Conservation (phyloP, 2,797 vertebrate species). For the Nannoperca obscura region DNA sequence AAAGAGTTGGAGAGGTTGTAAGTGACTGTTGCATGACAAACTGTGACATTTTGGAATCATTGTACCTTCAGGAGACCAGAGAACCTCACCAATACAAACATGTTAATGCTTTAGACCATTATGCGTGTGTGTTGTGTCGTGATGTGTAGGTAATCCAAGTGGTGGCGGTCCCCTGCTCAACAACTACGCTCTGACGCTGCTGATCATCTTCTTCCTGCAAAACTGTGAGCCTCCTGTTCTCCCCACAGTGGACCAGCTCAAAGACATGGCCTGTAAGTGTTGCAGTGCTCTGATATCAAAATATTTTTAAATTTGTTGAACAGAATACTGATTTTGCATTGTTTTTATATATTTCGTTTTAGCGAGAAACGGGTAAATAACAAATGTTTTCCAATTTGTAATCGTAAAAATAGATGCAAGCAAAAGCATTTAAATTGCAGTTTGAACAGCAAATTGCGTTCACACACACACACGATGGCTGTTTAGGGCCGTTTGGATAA, state of each 20-base stretch:
- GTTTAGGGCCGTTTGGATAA: no score
- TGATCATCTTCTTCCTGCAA: constrained; percentile 93
- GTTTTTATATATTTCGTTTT: no score
- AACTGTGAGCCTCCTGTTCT: constrained; percentile 89
- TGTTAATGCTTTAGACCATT: no score
- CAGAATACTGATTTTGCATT: no score
- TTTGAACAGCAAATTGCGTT: no score
- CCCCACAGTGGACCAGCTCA: constrained; percentile 86
- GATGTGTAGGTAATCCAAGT: constrained; percentile 85
- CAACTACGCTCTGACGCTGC: constrained; percentile 93
- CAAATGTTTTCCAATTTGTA: no score
- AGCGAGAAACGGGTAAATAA: no score
- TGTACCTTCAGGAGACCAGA: background rate
- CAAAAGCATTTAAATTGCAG: no score
- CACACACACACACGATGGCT: no score
- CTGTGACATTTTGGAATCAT: background rate
- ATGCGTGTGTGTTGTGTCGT: background rate
- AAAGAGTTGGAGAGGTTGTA: background rate
- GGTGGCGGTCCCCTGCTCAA: constrained; percentile 91
- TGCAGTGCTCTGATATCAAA: background rate
- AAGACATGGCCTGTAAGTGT: constrained; percentile 87
- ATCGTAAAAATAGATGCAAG: no score
- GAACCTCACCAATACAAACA: background rate
- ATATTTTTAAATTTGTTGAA: no score
- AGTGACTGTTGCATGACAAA: no score